A percentile compares a stretch with the other conserved stretches of the same genome.
Conservation (phyloP, 2,888 invertebrate genomes). For the Electrophaes corylata region DNA sequence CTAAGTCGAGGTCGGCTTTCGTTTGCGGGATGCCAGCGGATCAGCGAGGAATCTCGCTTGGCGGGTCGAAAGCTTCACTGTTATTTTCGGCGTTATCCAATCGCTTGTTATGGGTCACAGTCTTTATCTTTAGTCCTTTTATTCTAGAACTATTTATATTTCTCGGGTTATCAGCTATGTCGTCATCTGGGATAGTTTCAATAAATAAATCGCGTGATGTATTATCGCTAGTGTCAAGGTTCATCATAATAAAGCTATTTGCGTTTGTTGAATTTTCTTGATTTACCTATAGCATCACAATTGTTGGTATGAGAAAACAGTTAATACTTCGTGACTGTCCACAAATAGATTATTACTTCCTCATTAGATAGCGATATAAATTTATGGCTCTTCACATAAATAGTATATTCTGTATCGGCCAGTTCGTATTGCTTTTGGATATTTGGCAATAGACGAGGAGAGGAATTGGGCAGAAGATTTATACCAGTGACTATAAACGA, state of each 20-base stretch:
- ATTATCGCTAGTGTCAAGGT: conserved; percentile 18
- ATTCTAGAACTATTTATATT: not conserved
- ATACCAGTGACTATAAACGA: conserved; percentile 30
- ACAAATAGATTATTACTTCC: conserved; percentile 34
- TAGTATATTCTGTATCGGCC: conserved; percentile 20
- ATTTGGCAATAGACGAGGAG: conserved; percentile 34
- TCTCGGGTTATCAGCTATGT: conserved; percentile 9
- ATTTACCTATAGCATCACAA: conserved; percentile 2
- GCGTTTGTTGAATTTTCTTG: conserved; percentile 5
- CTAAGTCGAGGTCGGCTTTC: conserved; percentile 45
- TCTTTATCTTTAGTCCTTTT: not conserved
- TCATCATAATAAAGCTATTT: conserved; percentile 20
- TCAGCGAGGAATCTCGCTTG: conserved; percentile 40
- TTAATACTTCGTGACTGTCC: conserved; percentile 21
- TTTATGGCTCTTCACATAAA: conserved; percentile 20
- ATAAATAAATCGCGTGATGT: conserved; percentile 11
- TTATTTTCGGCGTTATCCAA: conserved; percentile 4
- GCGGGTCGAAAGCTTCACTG: conserved; percentile 22
- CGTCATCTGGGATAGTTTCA: conserved; percentile 13
- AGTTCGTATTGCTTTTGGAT: conserved; percentile 37
- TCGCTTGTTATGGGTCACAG: not conserved
- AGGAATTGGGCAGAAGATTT: conserved; percentile 28
- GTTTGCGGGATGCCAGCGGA: conserved; percentile 43
- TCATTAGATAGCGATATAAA: conserved; percentile 30
- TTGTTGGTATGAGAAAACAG: conserved; percentile 2